Percentiles rank a stretch among this genome's conserved stretches.
Evolutionary conservation across 2,888 invertebrate species (phyloP).

Genomic region (Papilio gigon): DNA sequence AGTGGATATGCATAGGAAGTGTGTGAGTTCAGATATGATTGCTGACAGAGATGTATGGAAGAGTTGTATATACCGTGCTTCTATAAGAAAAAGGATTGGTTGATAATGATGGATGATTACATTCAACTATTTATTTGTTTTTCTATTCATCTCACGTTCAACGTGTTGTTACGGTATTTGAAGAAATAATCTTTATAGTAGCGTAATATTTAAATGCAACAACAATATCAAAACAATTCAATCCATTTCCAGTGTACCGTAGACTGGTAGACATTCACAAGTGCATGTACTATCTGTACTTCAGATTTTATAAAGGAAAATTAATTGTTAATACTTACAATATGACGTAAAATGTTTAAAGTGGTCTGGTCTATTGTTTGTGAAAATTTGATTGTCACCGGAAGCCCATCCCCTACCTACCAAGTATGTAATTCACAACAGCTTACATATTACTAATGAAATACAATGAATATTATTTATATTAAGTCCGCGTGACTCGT

Average conservation of each 20-base stretch:
- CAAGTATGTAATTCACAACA: conserved; percentile 29
- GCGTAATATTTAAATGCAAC: too few relatives aligned
- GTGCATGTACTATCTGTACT: background rate
- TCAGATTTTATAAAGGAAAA: conserved; percentile 24
- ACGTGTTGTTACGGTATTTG: too few relatives aligned
- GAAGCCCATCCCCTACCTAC: background rate
- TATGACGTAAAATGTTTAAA: conserved; percentile 22
- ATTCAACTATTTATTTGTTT: too few relatives aligned
- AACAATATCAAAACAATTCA: background rate
- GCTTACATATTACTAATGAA: background rate
- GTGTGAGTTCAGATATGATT: too few relatives aligned
- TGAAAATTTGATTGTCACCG: conserved; percentile 15
- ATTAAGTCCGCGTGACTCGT: background rate
- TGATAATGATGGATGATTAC: too few relatives aligned
- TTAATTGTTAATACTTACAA: conserved; percentile 28
- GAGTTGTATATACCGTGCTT: too few relatives aligned
- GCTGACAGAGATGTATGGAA: too few relatives aligned
- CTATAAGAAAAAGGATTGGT: too few relatives aligned
- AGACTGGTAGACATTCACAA: conserved; percentile 2
- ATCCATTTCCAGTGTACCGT: background rate
- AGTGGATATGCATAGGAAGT: too few relatives aligned
- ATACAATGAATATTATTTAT: background rate
- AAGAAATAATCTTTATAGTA: too few relatives aligned
- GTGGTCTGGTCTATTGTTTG: conserved; percentile 29
- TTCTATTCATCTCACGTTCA: too few relatives aligned